Evolutionary conservation across 2,113 vertebrate genomes (phyloP).

Genomic region (Mystacornis crossleyi): DNA sequence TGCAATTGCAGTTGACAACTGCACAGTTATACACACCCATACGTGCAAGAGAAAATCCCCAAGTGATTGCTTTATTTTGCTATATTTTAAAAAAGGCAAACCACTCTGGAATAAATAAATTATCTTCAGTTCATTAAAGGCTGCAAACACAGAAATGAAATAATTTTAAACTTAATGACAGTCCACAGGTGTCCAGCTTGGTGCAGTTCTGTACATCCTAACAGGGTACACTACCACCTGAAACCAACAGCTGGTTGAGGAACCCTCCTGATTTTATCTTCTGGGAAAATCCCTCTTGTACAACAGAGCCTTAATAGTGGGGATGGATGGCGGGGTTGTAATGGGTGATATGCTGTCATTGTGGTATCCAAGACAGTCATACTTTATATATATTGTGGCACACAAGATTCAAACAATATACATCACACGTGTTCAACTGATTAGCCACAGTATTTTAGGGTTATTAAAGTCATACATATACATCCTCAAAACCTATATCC

Average conservation of each 20-base stretch:
- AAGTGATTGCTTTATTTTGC: not conserved
- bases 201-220: not conserved
- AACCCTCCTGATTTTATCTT: not conserved
- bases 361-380: not conserved
- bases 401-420: not conserved
- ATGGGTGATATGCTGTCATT: not conserved
- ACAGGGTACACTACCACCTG: not conserved
- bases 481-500: not conserved
- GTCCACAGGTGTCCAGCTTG: not conserved
- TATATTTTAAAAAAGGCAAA: not conserved
- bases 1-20: not conserved
- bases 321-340: not conserved
- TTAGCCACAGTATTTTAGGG: not conserved
- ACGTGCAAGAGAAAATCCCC: not conserved
- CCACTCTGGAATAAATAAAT: not conserved
- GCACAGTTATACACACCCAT: not conserved
- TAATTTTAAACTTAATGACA: not conserved
- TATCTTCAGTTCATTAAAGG: not conserved
- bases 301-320: not conserved
- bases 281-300: not conserved
- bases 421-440: fast-evolving
- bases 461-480: not conserved
- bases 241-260: not conserved
- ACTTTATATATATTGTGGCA: not conserved
- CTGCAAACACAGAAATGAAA: not conserved